phyloP scores from a whole-genome alignment of 1,140 invertebrate genomes.

The Marisa cornuarietis region DNA sequence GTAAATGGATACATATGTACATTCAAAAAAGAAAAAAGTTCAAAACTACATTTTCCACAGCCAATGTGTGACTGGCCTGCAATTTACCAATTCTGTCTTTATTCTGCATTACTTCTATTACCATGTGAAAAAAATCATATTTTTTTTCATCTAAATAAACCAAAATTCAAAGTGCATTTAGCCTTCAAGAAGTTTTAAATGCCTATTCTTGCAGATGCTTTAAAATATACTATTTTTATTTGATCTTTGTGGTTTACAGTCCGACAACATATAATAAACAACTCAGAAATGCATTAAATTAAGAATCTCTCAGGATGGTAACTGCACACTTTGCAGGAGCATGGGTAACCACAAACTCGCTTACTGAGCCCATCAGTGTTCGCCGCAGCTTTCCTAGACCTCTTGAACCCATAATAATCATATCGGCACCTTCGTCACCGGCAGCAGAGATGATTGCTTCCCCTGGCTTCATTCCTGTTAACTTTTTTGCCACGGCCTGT shows the following conservation, averaged over 20 bases:
- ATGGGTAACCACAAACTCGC: conserved; percentile 46
- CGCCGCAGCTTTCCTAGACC: conserved; percentile 41
- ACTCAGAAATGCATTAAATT: neutral
- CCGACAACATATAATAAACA: neutral
- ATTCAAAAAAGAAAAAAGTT: too few relatives aligned
- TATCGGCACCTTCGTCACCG: conserved; percentile 20
- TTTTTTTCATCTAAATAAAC: too few relatives aligned
- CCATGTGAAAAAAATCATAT: too few relatives aligned
- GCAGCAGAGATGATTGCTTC: conserved; percentile 32
- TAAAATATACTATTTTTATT: neutral
- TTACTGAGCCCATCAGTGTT: conserved; percentile 48
- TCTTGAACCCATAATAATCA: conserved; percentile 43
- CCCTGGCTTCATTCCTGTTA: conserved; percentile 34
- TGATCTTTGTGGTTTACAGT: neutral
- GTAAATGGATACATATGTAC: too few relatives aligned
- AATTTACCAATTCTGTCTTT: too few relatives aligned
- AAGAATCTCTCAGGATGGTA: neutral
- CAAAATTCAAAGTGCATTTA: too few relatives aligned
- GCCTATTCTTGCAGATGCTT: too few relatives aligned
- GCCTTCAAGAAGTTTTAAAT: too few relatives aligned
- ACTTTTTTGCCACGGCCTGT: conserved; percentile 25
- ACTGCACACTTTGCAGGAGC: conserved; percentile 9
- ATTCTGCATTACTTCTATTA: too few relatives aligned
- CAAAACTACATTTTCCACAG: too few relatives aligned
- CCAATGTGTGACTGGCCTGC: too few relatives aligned